Conservation (phyloP, 2,888 invertebrate species). For the Mermis nigrescens region DNA sequence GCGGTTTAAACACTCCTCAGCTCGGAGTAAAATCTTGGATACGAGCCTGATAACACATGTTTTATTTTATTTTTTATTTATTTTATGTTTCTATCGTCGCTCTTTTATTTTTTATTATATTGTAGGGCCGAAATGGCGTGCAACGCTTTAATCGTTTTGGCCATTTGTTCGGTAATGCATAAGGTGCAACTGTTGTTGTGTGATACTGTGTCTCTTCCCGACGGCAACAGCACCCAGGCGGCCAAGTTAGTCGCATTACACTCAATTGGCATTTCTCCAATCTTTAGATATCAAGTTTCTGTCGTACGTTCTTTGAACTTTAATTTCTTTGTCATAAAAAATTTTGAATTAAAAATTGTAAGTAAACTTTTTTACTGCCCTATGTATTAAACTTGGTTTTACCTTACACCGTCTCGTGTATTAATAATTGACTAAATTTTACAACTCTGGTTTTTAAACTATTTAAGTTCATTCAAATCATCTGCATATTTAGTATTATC, state of each 20-base stretch:
- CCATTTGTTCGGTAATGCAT: constrained; percentile 71
- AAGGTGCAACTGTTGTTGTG: constrained; percentile 43
- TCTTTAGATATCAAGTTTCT: no score
- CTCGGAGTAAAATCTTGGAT: no score
- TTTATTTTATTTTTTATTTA: no score
- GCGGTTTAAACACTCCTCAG: no score
- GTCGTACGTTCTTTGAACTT: not conserved
- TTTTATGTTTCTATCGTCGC: no score
- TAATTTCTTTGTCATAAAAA: not conserved
- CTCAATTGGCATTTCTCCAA: no score
- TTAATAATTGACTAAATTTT: no score
- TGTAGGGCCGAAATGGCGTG: constrained; percentile 57
- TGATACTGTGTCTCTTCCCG: constrained; percentile 40
- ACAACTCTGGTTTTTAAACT: not conserved
- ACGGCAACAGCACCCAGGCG: constrained; percentile 40
- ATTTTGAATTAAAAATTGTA: not conserved
- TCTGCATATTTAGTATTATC: no score
- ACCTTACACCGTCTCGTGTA: no score
- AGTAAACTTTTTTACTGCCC: not conserved
- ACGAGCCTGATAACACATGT: no score
- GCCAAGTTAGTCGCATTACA: not conserved
- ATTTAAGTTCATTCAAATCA: no score
- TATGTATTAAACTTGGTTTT: not conserved
- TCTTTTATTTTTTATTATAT: no score
- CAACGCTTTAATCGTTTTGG: constrained; percentile 61